These are phyloP conservation scores for Syrrhaptes paradoxus DNA, from an alignment of 2,113 vertebrate species.

Conservation along the genomic window DNA sequence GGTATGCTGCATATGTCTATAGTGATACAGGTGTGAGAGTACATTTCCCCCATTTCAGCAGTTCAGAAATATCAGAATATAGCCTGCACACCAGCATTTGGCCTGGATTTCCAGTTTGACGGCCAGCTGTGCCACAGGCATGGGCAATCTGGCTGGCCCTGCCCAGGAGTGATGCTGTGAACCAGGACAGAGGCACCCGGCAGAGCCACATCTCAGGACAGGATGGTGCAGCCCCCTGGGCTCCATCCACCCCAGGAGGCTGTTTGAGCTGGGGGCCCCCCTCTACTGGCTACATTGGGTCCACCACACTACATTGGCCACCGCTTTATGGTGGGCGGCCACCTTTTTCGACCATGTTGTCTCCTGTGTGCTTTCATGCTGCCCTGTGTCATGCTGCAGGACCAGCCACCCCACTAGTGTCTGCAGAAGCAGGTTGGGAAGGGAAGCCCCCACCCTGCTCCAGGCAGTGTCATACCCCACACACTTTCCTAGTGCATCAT, in stretches of 20 bases:
- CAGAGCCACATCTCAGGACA: rapidly evolving
- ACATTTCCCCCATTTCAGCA: not conserved
- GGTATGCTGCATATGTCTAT: rapidly evolving
- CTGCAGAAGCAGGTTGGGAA: not conserved
- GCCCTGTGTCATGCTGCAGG: not conserved
- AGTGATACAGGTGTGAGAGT: not conserved
- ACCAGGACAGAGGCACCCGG: no score
- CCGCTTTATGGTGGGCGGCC: not conserved
- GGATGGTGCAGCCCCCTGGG: not conserved
- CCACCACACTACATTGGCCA: not conserved
- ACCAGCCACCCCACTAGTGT: not conserved
- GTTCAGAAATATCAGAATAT: not conserved
- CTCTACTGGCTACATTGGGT: not conserved
- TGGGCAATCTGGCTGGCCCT: rapidly evolving
- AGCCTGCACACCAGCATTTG: not conserved
- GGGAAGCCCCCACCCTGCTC: not conserved
- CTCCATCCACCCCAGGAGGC: not conserved
- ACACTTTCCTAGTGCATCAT: rapidly evolving
- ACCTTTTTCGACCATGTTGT: not conserved
- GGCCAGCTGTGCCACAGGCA: not conserved
- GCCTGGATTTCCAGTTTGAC: not conserved
- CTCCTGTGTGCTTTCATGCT: not conserved
- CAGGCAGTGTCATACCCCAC: not conserved
- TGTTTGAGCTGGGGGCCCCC: not conserved
- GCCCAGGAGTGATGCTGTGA: not conserved